Percentiles rank a stretch among this genome's conserved stretches.
Conservation (phyloP, 2,888 invertebrate species). For the Trissoscelio sp. region DNA sequence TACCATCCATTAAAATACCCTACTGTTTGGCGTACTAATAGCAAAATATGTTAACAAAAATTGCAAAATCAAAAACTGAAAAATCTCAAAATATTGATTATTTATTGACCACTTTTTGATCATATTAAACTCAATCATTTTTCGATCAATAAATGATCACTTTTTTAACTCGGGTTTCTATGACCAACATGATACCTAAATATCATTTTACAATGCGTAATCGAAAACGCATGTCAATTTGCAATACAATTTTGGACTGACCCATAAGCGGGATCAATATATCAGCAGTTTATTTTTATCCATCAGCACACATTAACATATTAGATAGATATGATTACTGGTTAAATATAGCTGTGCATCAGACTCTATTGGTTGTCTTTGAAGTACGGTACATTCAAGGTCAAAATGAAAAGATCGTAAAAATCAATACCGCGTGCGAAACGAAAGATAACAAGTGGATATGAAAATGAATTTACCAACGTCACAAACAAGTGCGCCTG, state of each 20-base stretch:
- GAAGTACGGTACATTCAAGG: slow-evolving; percentile 32
- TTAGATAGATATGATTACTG: slow-evolving; percentile 24
- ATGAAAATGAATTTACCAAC: slow-evolving; percentile 87
- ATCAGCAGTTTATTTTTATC: slow-evolving; percentile 37
- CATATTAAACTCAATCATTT: too few relatives aligned
- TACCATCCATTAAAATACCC: background rate
- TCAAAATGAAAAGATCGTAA: slow-evolving; percentile 37
- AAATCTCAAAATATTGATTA: too few relatives aligned
- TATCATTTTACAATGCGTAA: too few relatives aligned
- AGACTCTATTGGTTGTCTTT: slow-evolving; percentile 23
- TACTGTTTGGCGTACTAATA: background rate
- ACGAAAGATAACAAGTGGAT: background rate
- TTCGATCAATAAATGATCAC: too few relatives aligned
- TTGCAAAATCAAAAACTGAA: too few relatives aligned
- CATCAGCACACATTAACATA: slow-evolving; percentile 20
- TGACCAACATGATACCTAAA: too few relatives aligned
- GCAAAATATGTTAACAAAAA: too few relatives aligned
- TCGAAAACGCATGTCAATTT: slow-evolving; percentile 11
- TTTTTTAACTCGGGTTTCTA: too few relatives aligned
- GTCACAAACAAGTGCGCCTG: slow-evolving; percentile 97
- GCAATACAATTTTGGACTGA: slow-evolving; percentile 31
- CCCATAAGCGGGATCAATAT: slow-evolving; percentile 35
- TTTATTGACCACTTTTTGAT: background rate
- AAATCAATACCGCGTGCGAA: slow-evolving; percentile 22
- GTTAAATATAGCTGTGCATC: slow-evolving; percentile 32